Evolutionary conservation across 2,797 vertebrate genomes (phyloP), one percentile per base, ranked within the genome.

Genomic region (Mus minutoides): DNA sequence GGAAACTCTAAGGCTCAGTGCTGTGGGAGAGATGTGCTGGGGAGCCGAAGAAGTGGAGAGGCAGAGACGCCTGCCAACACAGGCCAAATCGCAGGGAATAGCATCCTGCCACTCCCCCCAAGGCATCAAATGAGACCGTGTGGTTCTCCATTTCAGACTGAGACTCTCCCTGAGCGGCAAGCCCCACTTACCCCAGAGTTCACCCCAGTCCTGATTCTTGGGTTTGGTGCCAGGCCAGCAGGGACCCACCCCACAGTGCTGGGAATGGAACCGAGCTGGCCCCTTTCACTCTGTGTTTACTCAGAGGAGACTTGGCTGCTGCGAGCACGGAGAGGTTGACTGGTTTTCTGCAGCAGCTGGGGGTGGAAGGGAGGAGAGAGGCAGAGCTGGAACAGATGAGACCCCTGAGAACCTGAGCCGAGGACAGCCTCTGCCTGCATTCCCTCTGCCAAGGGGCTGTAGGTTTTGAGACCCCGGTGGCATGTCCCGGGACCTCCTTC

Each of bases 331-430:
- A 88, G 95, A 95, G 90, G 93, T 90, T 96, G 94, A 87, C 92
- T 96, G 96, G 97, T 96, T 97, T 98, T 95, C 85, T 95, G 96
- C 88, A 94, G 96, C 97, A 96, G 93, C 94, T 93, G 92, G 95
- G 87, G 93, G 96, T 76, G 40, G 40, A 76, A 67, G 56, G 71
- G 92, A 62, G 89, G 67, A 3, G 0, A 46, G 95, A 79, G 95
- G 60, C 52, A 79, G 93, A 95, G 54, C 90, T 97, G 97, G 90
- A 97, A 96, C 75, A 17, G 22, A 91, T 96, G 80, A 93, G 92
- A 94, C 94, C 97, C 96, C 93, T 88, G 85, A 89, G 92, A 79
- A 79, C 69, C 46, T 40, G 67, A 56, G 2, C 40, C 0, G 58
- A 54, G 34, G 69, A 37, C 79, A 24, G 79, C 29, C 7, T 87